These are phyloP conservation scores for Eumerus sabulonum DNA, from an alignment of 2,888 invertebrate species.

Conservation along the genomic window DNA sequence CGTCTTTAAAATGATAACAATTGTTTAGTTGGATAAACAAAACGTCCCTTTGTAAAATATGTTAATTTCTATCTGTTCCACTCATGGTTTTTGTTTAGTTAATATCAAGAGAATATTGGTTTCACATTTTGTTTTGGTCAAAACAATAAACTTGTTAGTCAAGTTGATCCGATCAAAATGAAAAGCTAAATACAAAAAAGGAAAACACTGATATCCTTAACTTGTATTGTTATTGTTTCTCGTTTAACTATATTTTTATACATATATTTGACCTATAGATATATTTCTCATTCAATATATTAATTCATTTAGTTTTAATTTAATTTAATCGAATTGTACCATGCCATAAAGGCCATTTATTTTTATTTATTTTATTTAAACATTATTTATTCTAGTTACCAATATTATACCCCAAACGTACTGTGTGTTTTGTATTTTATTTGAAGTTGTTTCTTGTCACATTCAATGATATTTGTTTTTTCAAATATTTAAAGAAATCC, in stretches of 20 bases:
- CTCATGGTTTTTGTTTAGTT: slow-evolving; percentile 16
- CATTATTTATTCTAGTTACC: slow-evolving; percentile 38
- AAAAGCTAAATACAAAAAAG: slow-evolving; percentile 59
- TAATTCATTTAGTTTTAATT: slow-evolving; percentile 12
- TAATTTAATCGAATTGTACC: slow-evolving; percentile 31
- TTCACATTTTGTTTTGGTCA: too few relatives aligned
- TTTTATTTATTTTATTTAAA: slow-evolving; percentile 5
- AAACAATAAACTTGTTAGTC: too few relatives aligned
- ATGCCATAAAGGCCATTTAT: slow-evolving; percentile 26
- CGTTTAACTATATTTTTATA: slow-evolving; percentile 24
- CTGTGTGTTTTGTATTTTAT: slow-evolving; percentile 19
- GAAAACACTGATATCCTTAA: slow-evolving; percentile 38
- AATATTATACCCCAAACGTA: slow-evolving; percentile 48
- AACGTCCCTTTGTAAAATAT: slow-evolving; percentile 55
- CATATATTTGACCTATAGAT: slow-evolving; percentile 27
- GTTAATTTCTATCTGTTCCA: slow-evolving; percentile 37
- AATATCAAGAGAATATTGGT: slow-evolving; percentile 51
- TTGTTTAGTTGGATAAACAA: slow-evolving; percentile 48
- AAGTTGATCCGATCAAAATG: slow-evolving; percentile 50
- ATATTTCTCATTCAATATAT: slow-evolving; percentile 20
- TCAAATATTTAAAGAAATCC: slow-evolving; percentile 68
- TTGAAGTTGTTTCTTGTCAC: slow-evolving; percentile 36
- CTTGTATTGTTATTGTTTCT: slow-evolving; percentile 52
- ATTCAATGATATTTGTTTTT: slow-evolving; percentile 26
- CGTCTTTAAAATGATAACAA: slow-evolving; percentile 63